These are phyloP conservation scores for Mionectes macconnelli DNA, from an alignment of 2,113 vertebrate genomes.

Conservation along the genomic window DNA sequence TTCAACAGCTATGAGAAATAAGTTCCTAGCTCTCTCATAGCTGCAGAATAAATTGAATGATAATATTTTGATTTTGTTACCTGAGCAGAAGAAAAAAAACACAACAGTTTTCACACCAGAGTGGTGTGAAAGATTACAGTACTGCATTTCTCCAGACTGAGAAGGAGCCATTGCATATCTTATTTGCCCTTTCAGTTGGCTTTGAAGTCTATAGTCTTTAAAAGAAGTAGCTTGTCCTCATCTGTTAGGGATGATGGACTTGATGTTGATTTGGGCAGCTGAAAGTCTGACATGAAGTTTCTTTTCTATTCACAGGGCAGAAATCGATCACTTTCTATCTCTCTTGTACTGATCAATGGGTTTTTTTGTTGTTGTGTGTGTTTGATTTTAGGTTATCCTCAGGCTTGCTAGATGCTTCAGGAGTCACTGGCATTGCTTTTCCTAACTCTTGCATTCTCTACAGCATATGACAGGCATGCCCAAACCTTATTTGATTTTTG, in stretches of 20 bases:
- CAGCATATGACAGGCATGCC: rapidly evolving
- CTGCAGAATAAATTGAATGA: background rate
- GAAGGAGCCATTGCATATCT: background rate
- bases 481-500: background rate
- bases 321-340: background rate
- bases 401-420: background rate
- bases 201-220: background rate
- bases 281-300: background rate
- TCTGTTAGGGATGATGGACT: background rate
- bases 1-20: background rate
- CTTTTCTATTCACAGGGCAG: background rate
- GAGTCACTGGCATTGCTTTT: background rate
- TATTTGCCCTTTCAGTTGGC: background rate
- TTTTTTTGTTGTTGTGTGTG: background rate
- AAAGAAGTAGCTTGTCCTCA: background rate
- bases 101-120: background rate
- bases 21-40: background rate
- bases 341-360: background rate
- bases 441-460: background rate
- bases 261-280: background rate
- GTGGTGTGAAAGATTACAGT: background rate
- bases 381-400: background rate
- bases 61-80: background rate
- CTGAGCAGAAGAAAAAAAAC: background rate
- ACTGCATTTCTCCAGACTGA: background rate